phyloP scores from a whole-genome alignment of 2,113 vertebrate species.

The Ahaetulla prasina region DNA sequence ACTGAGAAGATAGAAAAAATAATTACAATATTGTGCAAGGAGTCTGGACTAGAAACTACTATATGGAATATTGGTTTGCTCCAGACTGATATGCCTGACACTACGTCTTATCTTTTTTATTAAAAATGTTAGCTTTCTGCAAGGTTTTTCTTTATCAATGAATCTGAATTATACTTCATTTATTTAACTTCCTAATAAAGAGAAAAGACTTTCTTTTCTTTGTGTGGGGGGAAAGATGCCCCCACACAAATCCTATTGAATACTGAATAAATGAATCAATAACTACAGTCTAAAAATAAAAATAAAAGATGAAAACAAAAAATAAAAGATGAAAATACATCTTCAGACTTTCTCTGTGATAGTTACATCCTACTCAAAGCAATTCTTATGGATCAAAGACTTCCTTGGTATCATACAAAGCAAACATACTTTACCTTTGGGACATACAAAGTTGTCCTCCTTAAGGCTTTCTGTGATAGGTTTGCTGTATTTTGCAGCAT shows the following conservation, averaged over 20 bases:
- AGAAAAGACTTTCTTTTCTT: too few relatives aligned
- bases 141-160: neutral
- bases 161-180: neutral
- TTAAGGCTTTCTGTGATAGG: neutral
- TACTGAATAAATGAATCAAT: neutral
- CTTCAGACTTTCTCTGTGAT: neutral
- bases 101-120: constrained; percentile 3
- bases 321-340: neutral
- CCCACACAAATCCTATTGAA: neutral
- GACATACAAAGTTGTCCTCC: neutral
- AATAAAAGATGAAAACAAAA: too few relatives aligned
- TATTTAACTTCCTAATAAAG: neutral
- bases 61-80: neutral
- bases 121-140: neutral
- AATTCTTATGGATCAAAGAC: neutral
- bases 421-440: neutral
- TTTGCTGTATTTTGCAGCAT: neutral
- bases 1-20: neutral
- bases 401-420: neutral
- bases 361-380: neutral
- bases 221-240: too few relatives aligned
- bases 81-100: neutral
- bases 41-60: neutral
- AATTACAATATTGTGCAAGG: constrained; percentile 8
- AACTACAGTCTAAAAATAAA: neutral